These are phyloP conservation scores for Pseudochirops cupreus DNA, from an alignment of 2,797 vertebrate genomes.

Conservation along the genomic window DNA sequence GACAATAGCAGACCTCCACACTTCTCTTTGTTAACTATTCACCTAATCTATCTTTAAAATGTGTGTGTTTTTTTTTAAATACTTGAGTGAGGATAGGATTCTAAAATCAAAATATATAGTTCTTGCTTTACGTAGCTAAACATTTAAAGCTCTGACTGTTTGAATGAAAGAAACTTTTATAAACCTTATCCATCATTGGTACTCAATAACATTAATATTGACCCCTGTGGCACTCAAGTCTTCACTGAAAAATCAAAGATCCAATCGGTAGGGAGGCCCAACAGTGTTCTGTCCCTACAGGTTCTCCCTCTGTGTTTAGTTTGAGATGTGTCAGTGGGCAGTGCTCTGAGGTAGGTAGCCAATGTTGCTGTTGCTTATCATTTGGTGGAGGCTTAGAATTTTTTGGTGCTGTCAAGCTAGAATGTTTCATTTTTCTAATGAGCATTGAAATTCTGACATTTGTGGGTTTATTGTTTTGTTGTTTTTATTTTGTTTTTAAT, in stretches of 20 bases:
- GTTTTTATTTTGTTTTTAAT: background rate
- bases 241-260: constrained; percentile 54
- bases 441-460: background rate
- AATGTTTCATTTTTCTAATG: constrained; percentile 11
- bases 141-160: background rate
- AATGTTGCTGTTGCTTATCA: background rate
- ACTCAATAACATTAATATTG: constrained; percentile 52
- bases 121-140: background rate
- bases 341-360: constrained; percentile 1
- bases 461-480: background rate
- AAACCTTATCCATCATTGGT: constrained; percentile 55
- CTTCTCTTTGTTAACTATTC: background rate
- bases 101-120: constrained; percentile 16
- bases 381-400: background rate
- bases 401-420: constrained; percentile 16
- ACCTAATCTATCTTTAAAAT: constrained; percentile 2
- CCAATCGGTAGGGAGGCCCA: background rate
- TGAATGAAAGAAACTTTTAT: constrained; percentile 50
- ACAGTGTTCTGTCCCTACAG: constrained; percentile 32
- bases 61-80: background rate
- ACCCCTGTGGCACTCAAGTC: background rate
- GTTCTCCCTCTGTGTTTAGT: constrained; percentile 34
- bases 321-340: constrained; percentile 25
- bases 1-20: background rate
- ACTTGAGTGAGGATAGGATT: constrained; percentile 20